Evolutionary conservation across 2,888 invertebrate species (phyloP), one percentile per base, ranked within the genome.

Genomic region (Acanthacorydalis orientalis): DNA sequence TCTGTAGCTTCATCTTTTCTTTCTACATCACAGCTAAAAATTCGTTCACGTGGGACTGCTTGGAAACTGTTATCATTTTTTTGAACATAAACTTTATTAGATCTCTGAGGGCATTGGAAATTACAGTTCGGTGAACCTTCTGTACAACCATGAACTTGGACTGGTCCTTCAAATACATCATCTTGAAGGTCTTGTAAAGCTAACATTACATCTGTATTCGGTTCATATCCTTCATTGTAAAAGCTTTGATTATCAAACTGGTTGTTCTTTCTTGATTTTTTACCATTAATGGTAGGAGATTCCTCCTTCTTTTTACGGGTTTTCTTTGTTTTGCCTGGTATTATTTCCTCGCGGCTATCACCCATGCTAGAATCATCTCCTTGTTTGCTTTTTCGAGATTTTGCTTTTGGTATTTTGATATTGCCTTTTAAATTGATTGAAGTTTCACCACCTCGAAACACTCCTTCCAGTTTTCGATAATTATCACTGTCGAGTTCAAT

Each of bases 321-420:
- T 49, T 64, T 65, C 37, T 59, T 58, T 53, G 63, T 64, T 48
- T 67, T 65, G 50, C 64, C 66, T 0, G 66, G 65, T 43, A 67
- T 64, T 64, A 67, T 67, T 62, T 66, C 65, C 54, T 67, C 67
- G 34, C 65, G 57, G 52, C 66, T 67, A 50, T 65, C 64, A 7
- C 65, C 64, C 50, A 39, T 15, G 11, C 31, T 43, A 31, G 42
- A 42, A 47, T 47, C 41, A 11, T 47, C 42, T 16, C 38, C 12
- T n/a, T 16, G 31, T 12, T 32, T 15, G n/a, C 37, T 65, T 52
- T 64, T 65, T 14, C 63, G 54, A 2, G 63, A 62, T 54, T 65
- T 65, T 4, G 64, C 63, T 53, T 64, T 65, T 53, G 46, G 45
- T 9, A 44, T 44, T 48, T 65, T 65, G 44, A 55, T 50, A 0